Base-by-base conservation (phyloP, 2,113 vertebrate species). In the Xiphorhynchus elegans region DNA sequence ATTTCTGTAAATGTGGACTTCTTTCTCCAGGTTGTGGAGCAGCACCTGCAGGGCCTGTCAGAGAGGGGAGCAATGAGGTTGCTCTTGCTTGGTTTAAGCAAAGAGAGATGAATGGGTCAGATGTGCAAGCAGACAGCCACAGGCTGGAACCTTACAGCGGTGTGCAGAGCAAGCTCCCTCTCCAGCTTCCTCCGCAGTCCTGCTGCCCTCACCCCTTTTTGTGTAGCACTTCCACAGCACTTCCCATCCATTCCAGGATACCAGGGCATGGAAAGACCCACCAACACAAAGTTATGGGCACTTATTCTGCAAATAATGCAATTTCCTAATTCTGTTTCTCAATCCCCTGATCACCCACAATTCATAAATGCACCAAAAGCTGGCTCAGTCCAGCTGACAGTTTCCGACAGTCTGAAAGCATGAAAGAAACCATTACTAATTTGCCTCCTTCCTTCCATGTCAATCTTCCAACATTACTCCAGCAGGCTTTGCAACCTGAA, bases 21-120 rank as follows among this genome's bases (percentile, higher is more conserved):
- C 82, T 95, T 96, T 93, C 84, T 66, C 87, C 0, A 7, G 74
- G 16, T 10, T 77, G 86, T 28, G 37, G 67, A 83, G 66, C 96
- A 86, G 72, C 97, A 97, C 95, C 97, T 97, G 97, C 17, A 6
- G 35, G 68, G 87, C 42, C 87, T 82, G 77, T 56, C 94, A 93
- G 40, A 67, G 76, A 84, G 2, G 3, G 13, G 25, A n/a, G 10
- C 72, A 81, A n/a, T 1, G 0, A 1, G 9, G n/a, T 28, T 42
- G 60, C n/a, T 90, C 66, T 52, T 13, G 0, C 82, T 44, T 35
- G 4, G 33, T 73, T 69, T 52, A 59, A 90, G 80, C 58, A 91
- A 29, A 78, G 53, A 59, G 74, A 91, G 35, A n/a, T 40, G 23
- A 74, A 80, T 2, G 7, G 87, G 72, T 87, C 85, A 88, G 21